Evolutionary conservation across 2,888 invertebrate genomes (phyloP).

Genomic region (Chesias legatella): DNA sequence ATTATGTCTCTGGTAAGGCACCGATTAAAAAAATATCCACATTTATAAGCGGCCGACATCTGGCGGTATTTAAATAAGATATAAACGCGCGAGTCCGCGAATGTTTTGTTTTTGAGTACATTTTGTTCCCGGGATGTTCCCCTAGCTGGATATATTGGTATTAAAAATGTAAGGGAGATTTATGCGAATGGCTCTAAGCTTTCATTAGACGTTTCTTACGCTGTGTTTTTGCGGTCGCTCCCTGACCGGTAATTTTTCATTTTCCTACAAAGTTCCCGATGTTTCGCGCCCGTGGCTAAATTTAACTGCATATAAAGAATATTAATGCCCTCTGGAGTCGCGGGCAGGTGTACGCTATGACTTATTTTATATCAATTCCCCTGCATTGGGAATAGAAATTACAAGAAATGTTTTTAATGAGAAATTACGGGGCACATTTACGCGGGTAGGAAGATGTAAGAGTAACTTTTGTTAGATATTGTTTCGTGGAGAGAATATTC

Average conservation of each 20-base stretch:
- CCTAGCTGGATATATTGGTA: constrained; percentile 78
- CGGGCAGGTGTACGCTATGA: constrained; percentile 72
- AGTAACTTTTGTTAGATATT: constrained; percentile 14
- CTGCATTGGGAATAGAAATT: constrained; percentile 57
- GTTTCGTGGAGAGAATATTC: constrained; percentile 26
- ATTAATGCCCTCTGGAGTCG: constrained; percentile 64
- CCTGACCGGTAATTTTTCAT: constrained; percentile 80
- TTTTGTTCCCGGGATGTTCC: constrained; percentile 65
- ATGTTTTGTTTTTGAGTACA: constrained; percentile 67
- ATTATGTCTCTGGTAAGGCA: constrained; percentile 77
- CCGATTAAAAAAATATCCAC: constrained; percentile 76
- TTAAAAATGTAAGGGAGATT: constrained; percentile 81
- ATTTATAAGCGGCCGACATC: constrained; percentile 76
- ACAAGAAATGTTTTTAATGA: constrained; percentile 55
- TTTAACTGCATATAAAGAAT: constrained; percentile 79
- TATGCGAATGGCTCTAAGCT: constrained; percentile 81
- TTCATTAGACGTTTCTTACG: constrained; percentile 79
- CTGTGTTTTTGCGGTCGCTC: constrained; percentile 76
- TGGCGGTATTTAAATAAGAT: constrained; percentile 79
- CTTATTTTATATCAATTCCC: constrained; percentile 70
- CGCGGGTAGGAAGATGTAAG: constrained; percentile 21
- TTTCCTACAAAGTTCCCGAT: constrained; percentile 72
- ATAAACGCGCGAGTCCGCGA: constrained; percentile 72
- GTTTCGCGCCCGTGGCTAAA: constrained; percentile 62
- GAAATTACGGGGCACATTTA: constrained; percentile 46